Evolutionary conservation across 2,113 vertebrate species (phyloP), one percentile per base, ranked within the genome.

Genomic region (Phalacrocorax aristotelis): DNA sequence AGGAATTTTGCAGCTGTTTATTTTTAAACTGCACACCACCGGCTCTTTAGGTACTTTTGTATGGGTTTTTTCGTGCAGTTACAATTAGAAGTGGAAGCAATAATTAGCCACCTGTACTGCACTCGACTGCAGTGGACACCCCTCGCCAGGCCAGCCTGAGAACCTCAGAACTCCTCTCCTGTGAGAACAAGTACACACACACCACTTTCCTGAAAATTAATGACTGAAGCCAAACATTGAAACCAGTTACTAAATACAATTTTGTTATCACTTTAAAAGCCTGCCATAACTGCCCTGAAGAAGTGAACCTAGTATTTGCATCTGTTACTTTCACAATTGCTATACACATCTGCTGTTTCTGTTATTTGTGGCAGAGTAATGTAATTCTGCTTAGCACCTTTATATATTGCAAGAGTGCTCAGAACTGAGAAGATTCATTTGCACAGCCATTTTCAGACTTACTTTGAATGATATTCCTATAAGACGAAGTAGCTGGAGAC

Each of bases 381-480:
- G 7, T 6, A 19, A 48, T 30, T 18, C 58, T 46, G 16, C 58
- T 72, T 25, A 76, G 46, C 74, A 48, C 22, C 40, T 70, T 48
- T 55, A 15, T 7, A 3, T 7, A 36, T 2, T 42, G 49, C 61
- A 60, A 57, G 36, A 80, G 30, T 58, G 62, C 85, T 86, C 3
- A 1, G 62, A 77, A 54, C 16, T 0, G 1, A 62, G 60, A 23
- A 23, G 75, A 83, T 30, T 44, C 9, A 30, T 48, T n/a, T 72
- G 58, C 32, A 42, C 22, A 68, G 58, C 17, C 23, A 48, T 79
- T 94, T 26, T n/a, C 55, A 70, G 66, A 92, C 99, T 98, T 97
- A 99, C 99, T 98, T 49, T 99, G 98, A 89, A 99, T 98, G 64
- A 99, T 99, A 13, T 21, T 97, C 81, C 83, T 98, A 97, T 99